Evolutionary conservation across 2,113 vertebrate species (phyloP), one percentile per base, ranked within the genome.

Genomic region (Ictidomys tridecemlineatus): DNA sequence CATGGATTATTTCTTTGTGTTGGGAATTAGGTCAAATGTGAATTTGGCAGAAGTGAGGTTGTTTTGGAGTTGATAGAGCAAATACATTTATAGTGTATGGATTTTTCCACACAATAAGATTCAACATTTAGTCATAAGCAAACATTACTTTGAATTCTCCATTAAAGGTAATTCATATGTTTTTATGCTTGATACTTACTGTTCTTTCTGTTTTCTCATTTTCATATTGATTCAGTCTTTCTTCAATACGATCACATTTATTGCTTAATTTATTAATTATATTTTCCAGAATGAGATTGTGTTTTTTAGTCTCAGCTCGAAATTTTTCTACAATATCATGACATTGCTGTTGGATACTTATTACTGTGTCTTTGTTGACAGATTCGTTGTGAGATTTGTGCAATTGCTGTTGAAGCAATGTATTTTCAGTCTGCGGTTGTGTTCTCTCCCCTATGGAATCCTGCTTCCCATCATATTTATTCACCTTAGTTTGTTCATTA

Each of bases 121-220:
- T 93, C 74, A 78, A 53, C 24, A 89, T 79, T 84, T 61, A 92
- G 42, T 30, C 32, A 51, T 76, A 89, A 67, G 32, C n/a, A 83
- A 73, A 39, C 30, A 94, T 39, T 39, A 48, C 69, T 96, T 11
- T 77, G 37, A 89, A 87, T 73, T 76, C 92, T 61, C 37, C 58
- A 79, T 91, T 12, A 92, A 91, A 89, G 89, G 51, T 61, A 63
- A 56, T 22, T 80, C 70, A 34, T 42, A 8, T 63, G 18, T 63
- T 63, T 63, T 26, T 63, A 39, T 94, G 83, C 37, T 45, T 12
- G 17, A 1, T 78, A 97, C 96, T 95, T 98, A 99, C 99, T 99
- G 99, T 99, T 99, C 99, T 98, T 89, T 99, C 99, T 28, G 91
- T 98, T 98, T 99, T 99, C 92, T 99, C 99, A 76, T 99, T 99